Conservation (phyloP, 1,140 invertebrate genomes). For the Drosophila ercepeae region DNA sequence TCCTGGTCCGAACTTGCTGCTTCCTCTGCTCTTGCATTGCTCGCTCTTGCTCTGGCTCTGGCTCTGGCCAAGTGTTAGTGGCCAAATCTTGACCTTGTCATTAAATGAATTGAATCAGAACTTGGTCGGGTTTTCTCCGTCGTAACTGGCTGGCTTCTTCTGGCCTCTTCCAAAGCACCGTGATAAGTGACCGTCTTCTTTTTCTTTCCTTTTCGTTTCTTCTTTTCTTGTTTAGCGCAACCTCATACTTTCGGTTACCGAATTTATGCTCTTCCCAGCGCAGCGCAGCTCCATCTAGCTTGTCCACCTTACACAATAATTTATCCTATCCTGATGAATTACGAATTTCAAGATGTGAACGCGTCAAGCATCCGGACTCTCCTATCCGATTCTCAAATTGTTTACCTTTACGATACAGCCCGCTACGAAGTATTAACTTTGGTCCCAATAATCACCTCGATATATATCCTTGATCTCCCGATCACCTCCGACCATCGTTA, state of each 20-base stretch:
- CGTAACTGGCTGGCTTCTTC: background rate
- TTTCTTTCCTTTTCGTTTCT: too few species aligned
- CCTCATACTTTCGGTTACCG: background rate
- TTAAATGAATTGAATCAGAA: conserved; percentile 80
- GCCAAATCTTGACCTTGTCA: conserved; percentile 83
- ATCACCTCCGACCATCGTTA: too few species aligned
- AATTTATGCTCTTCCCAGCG: conserved; percentile 8
- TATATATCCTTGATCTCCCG: too few species aligned
- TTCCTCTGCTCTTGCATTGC: conserved; percentile 1
- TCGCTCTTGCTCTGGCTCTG: too few species aligned
- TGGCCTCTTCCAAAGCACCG: conserved; percentile 19
- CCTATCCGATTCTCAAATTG: too few species aligned
- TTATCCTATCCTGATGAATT: conserved; percentile 78
- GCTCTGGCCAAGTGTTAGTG: conserved; percentile 57
- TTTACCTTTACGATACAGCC: too few species aligned
- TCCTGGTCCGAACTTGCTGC: background rate
- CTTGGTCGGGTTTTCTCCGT: conserved; percentile 42
- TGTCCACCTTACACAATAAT: conserved; percentile 62
- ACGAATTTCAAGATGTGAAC: too few species aligned
- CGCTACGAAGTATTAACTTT: too few species aligned
- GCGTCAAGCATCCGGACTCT: too few species aligned
- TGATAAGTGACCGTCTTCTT: conserved; percentile 73
- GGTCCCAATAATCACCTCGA: too few species aligned
- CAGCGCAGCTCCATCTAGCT: conserved; percentile 1
- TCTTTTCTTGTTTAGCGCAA: conserved; percentile 24